Evolutionary conservation across 2,888 invertebrate species (phyloP).

Genomic region (Orthosia incerta): DNA sequence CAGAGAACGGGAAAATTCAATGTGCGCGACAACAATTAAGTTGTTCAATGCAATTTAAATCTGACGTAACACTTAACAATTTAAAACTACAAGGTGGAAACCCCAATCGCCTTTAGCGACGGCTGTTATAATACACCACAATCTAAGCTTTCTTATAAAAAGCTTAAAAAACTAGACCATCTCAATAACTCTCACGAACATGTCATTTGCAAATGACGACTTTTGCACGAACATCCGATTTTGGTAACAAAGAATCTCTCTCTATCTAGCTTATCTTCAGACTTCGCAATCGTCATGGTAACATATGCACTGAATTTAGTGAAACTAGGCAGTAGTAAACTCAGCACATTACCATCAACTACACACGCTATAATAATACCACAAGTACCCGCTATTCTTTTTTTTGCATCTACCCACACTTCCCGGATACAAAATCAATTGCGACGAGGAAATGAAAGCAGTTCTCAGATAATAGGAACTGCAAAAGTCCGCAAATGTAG

Average conservation of each 20-base stretch:
- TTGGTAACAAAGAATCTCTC: not conserved
- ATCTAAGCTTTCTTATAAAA: not conserved
- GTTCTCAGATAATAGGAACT: slow-evolving; percentile 50
- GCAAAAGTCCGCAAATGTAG: slow-evolving; percentile 31
- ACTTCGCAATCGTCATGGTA: slow-evolving; percentile 26
- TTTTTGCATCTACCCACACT: slow-evolving; percentile 55
- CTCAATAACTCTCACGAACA: slow-evolving; percentile 2
- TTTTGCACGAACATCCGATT: slow-evolving; percentile 5
- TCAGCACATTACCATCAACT: slow-evolving; percentile 36
- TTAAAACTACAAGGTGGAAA: too few relatives aligned
- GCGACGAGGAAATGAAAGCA: slow-evolving; percentile 72
- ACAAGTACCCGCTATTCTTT: slow-evolving; percentile 63
- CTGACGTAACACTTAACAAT: slow-evolving; percentile 23
- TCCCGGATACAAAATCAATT: slow-evolving; percentile 72
- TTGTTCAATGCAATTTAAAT: slow-evolving; percentile 11
- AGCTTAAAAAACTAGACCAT: slow-evolving; percentile 6
- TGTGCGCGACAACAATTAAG: slow-evolving; percentile 4
- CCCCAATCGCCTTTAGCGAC: not conserved
- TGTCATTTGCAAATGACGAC: slow-evolving; percentile 19
- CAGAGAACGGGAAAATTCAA: slow-evolving; percentile 36
- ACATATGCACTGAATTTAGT: slow-evolving; percentile 41
- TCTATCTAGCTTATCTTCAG: slow-evolving; percentile 43
- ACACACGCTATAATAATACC: slow-evolving; percentile 49
- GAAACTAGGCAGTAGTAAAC: slow-evolving; percentile 30
- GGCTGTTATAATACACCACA: not conserved